phyloP scores from a whole-genome alignment of 64 coral and sea anemone genomes.

The Porites australiensis region DNA sequence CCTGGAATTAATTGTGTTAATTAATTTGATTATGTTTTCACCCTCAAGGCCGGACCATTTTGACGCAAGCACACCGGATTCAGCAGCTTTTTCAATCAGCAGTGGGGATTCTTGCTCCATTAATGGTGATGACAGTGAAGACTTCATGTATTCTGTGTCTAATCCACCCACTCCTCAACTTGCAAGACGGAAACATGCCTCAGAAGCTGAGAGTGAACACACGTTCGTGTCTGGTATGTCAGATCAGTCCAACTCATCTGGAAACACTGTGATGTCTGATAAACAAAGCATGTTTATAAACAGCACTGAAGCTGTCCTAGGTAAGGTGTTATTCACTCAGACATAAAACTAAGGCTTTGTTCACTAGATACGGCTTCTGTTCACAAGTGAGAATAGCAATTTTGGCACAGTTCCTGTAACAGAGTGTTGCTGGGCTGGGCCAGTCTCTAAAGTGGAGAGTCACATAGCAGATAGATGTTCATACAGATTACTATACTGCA shows the following conservation, averaged over 20 bases:
- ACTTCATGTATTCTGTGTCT: slow-evolving; percentile 85
- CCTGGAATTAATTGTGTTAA: too few species aligned
- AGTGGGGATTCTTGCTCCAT: slow-evolving; percentile 82
- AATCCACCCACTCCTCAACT: slow-evolving; percentile 87
- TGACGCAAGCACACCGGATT: slow-evolving; percentile 52
- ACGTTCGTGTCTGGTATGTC: slow-evolving; percentile 72
- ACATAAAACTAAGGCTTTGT: too few species aligned
- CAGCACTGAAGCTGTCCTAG: slow-evolving; percentile 76
- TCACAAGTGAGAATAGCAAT: too few species aligned
- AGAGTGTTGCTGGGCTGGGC: too few species aligned
- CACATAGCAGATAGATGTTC: too few species aligned
- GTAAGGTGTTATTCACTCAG: slow-evolving; percentile 6
- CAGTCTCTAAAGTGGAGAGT: too few species aligned
- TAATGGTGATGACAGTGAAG: slow-evolving; percentile 78
- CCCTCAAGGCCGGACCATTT: neutral
- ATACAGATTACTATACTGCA: too few species aligned
- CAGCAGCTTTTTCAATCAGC: slow-evolving; percentile 68
- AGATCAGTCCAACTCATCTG: slow-evolving; percentile 55
- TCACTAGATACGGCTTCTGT: too few species aligned
- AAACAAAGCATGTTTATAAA: slow-evolving; percentile 75
- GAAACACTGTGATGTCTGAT: slow-evolving; percentile 22
- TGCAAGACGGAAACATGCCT: slow-evolving; percentile 30
- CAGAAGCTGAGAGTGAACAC: slow-evolving; percentile 84
- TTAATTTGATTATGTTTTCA: neutral
- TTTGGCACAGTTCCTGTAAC: too few species aligned